phyloP scores from a whole-genome alignment of 2,888 invertebrate species.

The Cybosia mesomella region DNA sequence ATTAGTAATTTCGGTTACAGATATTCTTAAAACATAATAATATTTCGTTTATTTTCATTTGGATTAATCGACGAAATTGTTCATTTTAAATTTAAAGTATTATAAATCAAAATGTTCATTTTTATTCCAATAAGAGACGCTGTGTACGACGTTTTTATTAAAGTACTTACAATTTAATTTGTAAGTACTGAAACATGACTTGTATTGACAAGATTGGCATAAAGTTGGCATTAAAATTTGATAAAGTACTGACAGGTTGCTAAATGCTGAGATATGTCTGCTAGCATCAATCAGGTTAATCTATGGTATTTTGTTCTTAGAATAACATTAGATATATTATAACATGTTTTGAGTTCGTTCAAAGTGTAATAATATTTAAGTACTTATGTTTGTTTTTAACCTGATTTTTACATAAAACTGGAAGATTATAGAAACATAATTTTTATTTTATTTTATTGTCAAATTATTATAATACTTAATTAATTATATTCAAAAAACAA shows the following conservation, averaged over 20 bases:
- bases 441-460: background rate
- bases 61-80: too few species aligned
- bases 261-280: conserved; percentile 16
- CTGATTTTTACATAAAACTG: too few species aligned
- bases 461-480: background rate
- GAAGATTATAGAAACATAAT: too few species aligned
- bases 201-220: background rate
- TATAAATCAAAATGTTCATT: too few species aligned
- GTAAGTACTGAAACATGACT: conserved; percentile 4
- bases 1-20: too few species aligned
- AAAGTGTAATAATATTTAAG: background rate
- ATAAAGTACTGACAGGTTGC: conserved; percentile 17
- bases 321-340: background rate
- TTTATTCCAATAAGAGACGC: too few species aligned
- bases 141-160: background rate
- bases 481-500: too few species aligned
- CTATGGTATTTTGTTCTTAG: background rate
- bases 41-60: too few species aligned
- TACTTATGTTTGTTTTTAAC: too few species aligned
- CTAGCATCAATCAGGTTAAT: conserved; percentile 9
- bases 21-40: too few species aligned
- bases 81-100: too few species aligned
- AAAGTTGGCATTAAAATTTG: conserved; percentile 11
- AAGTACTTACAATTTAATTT: background rate
- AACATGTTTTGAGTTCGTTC: background rate